Evolutionary conservation across 2,888 invertebrate genomes (phyloP), one percentile per base, ranked within the genome.

Genomic region (Cosmia trapezina): DNA sequence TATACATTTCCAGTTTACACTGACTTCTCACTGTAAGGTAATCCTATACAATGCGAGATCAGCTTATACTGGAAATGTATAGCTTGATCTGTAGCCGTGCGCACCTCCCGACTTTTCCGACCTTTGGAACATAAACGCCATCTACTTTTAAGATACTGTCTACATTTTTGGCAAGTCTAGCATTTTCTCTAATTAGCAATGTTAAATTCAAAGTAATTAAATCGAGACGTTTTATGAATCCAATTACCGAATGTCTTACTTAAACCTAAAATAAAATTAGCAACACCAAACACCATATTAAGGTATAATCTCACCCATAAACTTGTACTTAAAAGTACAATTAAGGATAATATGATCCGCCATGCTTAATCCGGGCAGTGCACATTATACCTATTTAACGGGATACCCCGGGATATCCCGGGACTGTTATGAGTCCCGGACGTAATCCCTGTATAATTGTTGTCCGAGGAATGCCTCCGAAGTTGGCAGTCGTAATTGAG

Each of bases 371-470:
- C 94, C 94, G 81, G 84, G 81, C 87, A 87, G 86, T 91, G 93
- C 90, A 91, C 93, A 94, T 94, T 94, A 94, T 93, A 94, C 93
- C 93, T 94, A 94, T 94, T 95, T 95, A 95, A 94, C 94, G 89
- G 92, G 92, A 93, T 92, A 91, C 84, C 82, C 90, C 82, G 89
- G 91, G 91, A 91, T 89, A 86, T 71, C 84, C 91, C 84, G 89
- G 91, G 91, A 92, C 91, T 87, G 92, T 94, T 95, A 95, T 94
- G 94, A 95, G 92, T 91, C 89, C 90, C 90, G 92, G 87, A 88
- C 87, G 89, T 94, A 95, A 95, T 95, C 95, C 95, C 89, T 79
- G 89, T 89, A 89, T 94, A 95, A 95, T 94, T 94, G 94, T 93
- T 94, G 95, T 94, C 94, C 95, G 92, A 94, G 92, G 83, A 92